Evolutionary conservation across 2,888 invertebrate genomes (phyloP), one percentile per base, ranked within the genome.

Genomic region (Andrena praecox): DNA sequence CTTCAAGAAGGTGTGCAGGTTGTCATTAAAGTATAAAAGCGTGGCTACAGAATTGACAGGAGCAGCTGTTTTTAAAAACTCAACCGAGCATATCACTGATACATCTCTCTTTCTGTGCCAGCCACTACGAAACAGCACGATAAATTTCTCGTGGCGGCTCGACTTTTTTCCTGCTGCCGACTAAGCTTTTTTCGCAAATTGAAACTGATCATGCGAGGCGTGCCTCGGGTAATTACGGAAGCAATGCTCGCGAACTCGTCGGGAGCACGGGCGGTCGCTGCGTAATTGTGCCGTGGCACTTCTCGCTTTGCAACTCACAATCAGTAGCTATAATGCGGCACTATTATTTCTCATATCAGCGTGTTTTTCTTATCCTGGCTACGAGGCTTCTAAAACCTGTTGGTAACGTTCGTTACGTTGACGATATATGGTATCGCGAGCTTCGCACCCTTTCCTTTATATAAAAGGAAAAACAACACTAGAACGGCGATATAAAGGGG

Each of bases 161-260:
- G 33, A 77, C 68, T 35, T 69, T 77, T 80, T 73, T 50, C 33
- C 62, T 0, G 33, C 29, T 31, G 75, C 72, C 71, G 70, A 67
- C 52, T 77, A 81, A 81, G 82, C 77, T 72, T 81, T 81, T 81
- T 69, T 69, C 82, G 60, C 69, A 82, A 82, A 82, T 82, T 82
- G 82, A 81, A 81, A 82, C 82, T 82, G 82, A 81, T 82, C 82
- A 77, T 82, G 82, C 81, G 76, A 76, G 59, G 67, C 69, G 67
- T 74, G 78, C 70, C 63, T 68, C 69, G 64, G 60, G 60, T 78
- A 81, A 87, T 84, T 86, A 78, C 64, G 63, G n/a, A 71, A 78
- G 60, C 68, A 31, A 29, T 35, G 29, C 56, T 66, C 56, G 69
- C 73, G 71, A 86, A 77, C 73, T 79, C 31, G 73, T 2, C 35